These are phyloP conservation scores for Sesamia nonagrioides DNA, from an alignment of 1,140 invertebrate species.

Conservation along the genomic window DNA sequence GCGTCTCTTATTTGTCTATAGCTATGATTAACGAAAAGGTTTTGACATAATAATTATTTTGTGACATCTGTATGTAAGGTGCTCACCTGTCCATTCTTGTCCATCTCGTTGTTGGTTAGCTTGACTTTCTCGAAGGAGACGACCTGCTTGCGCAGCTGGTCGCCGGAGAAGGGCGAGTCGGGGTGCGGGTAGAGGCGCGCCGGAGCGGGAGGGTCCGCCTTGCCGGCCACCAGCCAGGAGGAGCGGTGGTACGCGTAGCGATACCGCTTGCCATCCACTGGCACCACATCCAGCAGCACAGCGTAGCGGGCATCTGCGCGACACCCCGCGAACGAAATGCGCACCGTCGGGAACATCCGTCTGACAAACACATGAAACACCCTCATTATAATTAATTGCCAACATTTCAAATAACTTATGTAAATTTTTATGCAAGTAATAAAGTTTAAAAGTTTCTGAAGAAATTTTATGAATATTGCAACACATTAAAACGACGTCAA, in stretches of 20 bases:
- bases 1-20: slow-evolving; percentile 31
- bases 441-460: slow-evolving; percentile 51
- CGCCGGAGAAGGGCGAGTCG: slow-evolving; percentile 98
- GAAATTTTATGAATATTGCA: slow-evolving; percentile 61
- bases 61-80: slow-evolving; percentile 86
- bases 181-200: slow-evolving; percentile 98
- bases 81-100: slow-evolving; percentile 99
- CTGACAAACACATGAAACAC: slow-evolving; percentile 87
- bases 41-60: slow-evolving; percentile 20
- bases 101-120: slow-evolving; percentile 99
- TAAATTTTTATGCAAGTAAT: slow-evolving; percentile 51
- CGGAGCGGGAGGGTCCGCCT: slow-evolving; percentile 98
- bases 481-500: slow-evolving; percentile 69
- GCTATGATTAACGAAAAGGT: slow-evolving; percentile 6
- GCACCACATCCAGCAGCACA: slow-evolving; percentile 98
- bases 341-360: slow-evolving; percentile 98
- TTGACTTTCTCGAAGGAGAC: slow-evolving; percentile 99
- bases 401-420: slow-evolving; percentile 25
- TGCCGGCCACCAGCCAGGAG: slow-evolving; percentile 99
- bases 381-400: slow-evolving; percentile 30
- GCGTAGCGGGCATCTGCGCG: slow-evolving; percentile 92
- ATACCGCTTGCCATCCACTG: slow-evolving; percentile 98
- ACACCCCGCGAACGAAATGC: slow-evolving; percentile 96
- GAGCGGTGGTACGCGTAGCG: slow-evolving; percentile 99
- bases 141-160: slow-evolving; percentile 98